phyloP scores from a whole-genome alignment of 2,797 vertebrate genomes.

The Staurois parvus region DNA sequence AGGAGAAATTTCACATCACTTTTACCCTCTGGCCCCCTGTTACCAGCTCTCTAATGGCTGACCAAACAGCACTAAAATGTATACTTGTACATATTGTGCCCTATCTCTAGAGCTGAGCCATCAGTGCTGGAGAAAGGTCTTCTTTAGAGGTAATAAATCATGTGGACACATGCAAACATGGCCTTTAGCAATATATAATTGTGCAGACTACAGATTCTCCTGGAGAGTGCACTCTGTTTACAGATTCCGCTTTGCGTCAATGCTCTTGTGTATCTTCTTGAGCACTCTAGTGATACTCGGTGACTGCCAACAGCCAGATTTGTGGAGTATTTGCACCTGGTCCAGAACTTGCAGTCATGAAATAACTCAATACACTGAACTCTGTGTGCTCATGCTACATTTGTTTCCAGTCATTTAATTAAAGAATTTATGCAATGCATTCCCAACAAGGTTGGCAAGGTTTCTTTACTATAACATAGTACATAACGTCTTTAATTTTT shows the following conservation, averaged over 20 bases:
- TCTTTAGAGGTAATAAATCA: too few species aligned
- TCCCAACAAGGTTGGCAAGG: neutral
- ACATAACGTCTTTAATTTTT: neutral
- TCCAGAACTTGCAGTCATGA: neutral
- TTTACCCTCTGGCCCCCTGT: too few species aligned
- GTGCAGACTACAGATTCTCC: neutral
- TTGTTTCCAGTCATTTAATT: slow-evolving; percentile 1
- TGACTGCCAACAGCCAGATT: neutral
- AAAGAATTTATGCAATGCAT: slow-evolving; percentile 2
- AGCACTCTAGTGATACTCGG: neutral
- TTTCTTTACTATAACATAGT: slow-evolving; percentile 4
- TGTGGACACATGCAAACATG: neutral
- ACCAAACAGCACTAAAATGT: too few species aligned
- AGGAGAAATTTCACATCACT: too few species aligned
- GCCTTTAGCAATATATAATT: neutral
- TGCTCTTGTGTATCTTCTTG: neutral
- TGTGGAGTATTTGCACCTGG: slow-evolving; percentile 18
- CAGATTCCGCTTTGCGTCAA: neutral
- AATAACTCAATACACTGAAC: neutral
- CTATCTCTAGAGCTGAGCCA: neutral
- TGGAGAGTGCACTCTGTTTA: too few species aligned
- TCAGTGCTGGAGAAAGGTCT: neutral
- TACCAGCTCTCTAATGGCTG: too few species aligned
- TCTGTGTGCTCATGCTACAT: slow-evolving; percentile 18
- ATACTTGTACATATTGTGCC: too few species aligned